These are phyloP conservation scores for Tiphia femorata DNA, from an alignment of 2,888 invertebrate species.

Conservation along the genomic window DNA sequence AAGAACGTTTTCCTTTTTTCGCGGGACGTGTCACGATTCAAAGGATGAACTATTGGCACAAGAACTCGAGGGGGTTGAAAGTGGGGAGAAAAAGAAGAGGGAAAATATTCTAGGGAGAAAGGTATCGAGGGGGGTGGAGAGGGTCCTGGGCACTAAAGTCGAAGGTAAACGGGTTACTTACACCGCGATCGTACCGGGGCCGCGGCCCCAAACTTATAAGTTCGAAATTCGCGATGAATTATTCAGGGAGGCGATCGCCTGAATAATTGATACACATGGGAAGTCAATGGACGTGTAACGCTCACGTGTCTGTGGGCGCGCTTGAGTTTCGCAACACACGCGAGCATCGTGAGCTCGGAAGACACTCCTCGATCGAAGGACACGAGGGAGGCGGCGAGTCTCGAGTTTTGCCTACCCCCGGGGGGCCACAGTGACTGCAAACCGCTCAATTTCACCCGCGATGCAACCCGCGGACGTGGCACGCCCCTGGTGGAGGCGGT, in stretches of 20 bases:
- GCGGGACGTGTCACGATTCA: too few species aligned
- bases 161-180: slow-evolving; percentile 45
- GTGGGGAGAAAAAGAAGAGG: neutral
- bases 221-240: slow-evolving; percentile 51
- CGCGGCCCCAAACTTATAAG: slow-evolving; percentile 42
- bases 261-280: slow-evolving; percentile 59
- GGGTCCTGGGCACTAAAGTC: slow-evolving; percentile 9
- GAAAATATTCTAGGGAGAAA: neutral
- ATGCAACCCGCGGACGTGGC: too few species aligned
- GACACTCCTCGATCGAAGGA: too few species aligned
- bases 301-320: slow-evolving; percentile 4
- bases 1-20: too few species aligned
- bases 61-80: slow-evolving; percentile 8
- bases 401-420: too few species aligned
- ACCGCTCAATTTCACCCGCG: too few species aligned
- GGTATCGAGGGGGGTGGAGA: neutral
- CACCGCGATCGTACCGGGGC: slow-evolving; percentile 32
- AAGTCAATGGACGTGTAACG: slow-evolving; percentile 36
- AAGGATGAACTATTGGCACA: too few species aligned
- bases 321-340: too few species aligned
- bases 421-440: too few species aligned
- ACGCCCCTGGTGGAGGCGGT: too few species aligned
- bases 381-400: too few species aligned
- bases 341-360: too few species aligned
- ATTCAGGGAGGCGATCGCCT: slow-evolving; percentile 52